Conservation (phyloP, 2,797 vertebrate genomes). For the Gastrophryne carolinensis region DNA sequence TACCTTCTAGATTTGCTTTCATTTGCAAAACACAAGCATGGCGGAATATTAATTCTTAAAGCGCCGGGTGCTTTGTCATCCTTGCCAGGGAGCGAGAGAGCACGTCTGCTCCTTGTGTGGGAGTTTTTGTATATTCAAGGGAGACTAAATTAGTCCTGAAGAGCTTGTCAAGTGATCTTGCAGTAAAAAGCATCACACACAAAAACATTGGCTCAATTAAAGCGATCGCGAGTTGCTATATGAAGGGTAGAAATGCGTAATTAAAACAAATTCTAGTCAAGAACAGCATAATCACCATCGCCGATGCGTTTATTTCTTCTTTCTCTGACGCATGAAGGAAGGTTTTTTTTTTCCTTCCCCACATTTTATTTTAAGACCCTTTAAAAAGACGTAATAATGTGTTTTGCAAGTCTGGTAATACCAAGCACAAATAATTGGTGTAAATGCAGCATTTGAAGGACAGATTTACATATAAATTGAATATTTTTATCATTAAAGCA, state of each 20-base stretch:
- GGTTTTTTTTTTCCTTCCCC: background rate
- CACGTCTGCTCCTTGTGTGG: background rate
- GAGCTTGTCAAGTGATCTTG: conserved; percentile 14
- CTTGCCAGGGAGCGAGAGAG: background rate
- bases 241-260: background rate
- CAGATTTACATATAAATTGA: conserved; percentile 44
- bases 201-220: conserved; percentile 23
- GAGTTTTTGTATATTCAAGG: background rate
- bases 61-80: background rate
- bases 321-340: background rate
- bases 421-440: conserved; percentile 32
- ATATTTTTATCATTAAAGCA: conserved; percentile 38
- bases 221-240: background rate
- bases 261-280: conserved; percentile 13
- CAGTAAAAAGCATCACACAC: background rate
- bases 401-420: conserved; percentile 10
- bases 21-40: background rate
- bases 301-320: background rate
- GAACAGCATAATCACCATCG: conserved; percentile 3
- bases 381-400: background rate
- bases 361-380: background rate
- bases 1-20: no score
- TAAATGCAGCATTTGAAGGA: conserved; percentile 29
- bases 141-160: background rate
- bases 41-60: background rate